Percentiles rank a stretch among this genome's conserved stretches.
Conservation (phyloP, 2,797 vertebrate genomes). For the Crocidura indochinensis region DNA sequence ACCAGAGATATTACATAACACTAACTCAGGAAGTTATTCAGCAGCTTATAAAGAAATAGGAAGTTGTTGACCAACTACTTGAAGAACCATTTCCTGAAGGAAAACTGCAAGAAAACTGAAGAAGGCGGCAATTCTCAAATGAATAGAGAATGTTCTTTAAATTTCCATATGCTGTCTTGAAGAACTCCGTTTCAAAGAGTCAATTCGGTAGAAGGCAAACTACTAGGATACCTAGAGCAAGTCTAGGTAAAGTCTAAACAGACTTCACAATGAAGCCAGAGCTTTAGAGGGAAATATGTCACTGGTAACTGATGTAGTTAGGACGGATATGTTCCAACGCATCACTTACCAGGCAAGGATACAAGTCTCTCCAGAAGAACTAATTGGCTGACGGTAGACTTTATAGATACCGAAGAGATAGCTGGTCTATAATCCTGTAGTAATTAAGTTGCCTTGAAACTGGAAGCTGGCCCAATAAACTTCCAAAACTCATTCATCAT, state of each 20-base stretch:
- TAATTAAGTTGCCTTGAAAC: constrained; percentile 32
- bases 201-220: constrained; percentile 48
- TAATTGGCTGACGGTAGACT: constrained; percentile 13
- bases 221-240: background rate
- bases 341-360: constrained; percentile 67
- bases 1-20: constrained; percentile 87
- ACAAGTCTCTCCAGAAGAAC: constrained; percentile 19
- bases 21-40: constrained; percentile 91
- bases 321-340: constrained; percentile 48
- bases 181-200: constrained; percentile 39
- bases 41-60: constrained; percentile 90
- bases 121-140: constrained; percentile 79
- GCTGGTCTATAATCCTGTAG: background rate
- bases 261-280: constrained; percentile 6
- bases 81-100: constrained; percentile 90
- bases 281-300: background rate
- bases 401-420: constrained; percentile 29
- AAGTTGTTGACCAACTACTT: constrained; percentile 91
- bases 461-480: background rate
- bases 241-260: background rate
- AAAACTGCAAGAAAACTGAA: constrained; percentile 88
- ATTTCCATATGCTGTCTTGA: constrained; percentile 44
- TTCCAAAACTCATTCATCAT: constrained; percentile 43
- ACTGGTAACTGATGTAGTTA: constrained; percentile 2
- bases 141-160: constrained; percentile 46